Base-by-base conservation (phyloP, 2,888 invertebrate species). In the Hemistola chrysoprasaria region DNA sequence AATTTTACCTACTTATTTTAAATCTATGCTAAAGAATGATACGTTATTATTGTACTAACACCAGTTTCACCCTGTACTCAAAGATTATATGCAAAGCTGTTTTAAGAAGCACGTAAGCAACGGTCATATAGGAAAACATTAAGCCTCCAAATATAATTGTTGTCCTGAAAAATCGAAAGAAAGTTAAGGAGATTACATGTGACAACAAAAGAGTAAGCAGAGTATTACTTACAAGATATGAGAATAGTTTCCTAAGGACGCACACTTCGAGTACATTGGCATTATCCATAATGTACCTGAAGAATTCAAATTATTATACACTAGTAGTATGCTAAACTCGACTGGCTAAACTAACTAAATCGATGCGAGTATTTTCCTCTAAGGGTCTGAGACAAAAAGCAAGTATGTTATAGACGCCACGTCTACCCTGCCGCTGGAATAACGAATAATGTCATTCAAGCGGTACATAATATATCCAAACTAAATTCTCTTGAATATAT, bases 211-310 rank as follows among this genome's bases (percentile, higher is more conserved):
- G 22, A 8, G 6, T 8, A 10, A 21, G 20, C 10, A 20, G 9
- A 26, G 35, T 11, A 26, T 20, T 3, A 65, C 84, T 79, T 62
- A 87, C 87, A 67, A 31, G 8, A 81, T 50, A 64, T 84, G 87
- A 1, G 82, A 75, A 57, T 85, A 70, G 22, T 53, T 54, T 38
- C 71, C 71, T 22, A 67, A 42, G 1, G 78, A 61, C 9, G 72
- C 63, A 56, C 88, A 87, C 57, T 74, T 81, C 0, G 86, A 84
- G 59, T 80, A 85, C 74, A 87, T 71, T 1, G 87, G 86, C 49
- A 87, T 64, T 48, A 82, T 61, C 87, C 87, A 87, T 38, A 85
- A 47, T 21, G 70, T 68, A 60, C 83, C 87, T 87, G 60, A 29
- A 62, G n/a, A n/a, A n/a, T n/a, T n/a, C n/a, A n/a, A n/a, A n/a